Conservation (phyloP, 2,888 invertebrate species). For the Troides oblongomaculatus region DNA sequence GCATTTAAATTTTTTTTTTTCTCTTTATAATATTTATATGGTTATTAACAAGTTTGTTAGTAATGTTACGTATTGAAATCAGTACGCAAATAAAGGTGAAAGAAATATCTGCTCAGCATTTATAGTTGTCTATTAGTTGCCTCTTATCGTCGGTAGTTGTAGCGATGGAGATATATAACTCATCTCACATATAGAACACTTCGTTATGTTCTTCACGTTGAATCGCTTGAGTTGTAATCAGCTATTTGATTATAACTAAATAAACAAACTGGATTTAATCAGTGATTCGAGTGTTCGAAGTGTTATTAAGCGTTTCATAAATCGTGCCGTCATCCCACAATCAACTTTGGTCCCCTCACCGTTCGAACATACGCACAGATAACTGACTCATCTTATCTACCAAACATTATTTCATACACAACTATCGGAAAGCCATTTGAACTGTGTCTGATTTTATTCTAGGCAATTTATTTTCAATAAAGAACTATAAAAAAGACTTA, state of each 20-base stretch:
- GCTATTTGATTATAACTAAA: background rate
- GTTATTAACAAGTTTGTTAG: no score
- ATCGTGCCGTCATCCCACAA: slow-evolving; percentile 38
- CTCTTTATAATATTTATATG: no score
- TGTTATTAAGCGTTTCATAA: slow-evolving; percentile 9
- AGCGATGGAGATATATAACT: no score
- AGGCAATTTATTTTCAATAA: slow-evolving; percentile 81
- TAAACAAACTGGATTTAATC: background rate
- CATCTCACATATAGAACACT: no score
- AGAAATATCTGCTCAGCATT: no score
- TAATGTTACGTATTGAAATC: no score
- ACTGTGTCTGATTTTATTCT: slow-evolving; percentile 78
- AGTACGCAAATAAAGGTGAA: no score
- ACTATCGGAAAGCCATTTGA: slow-evolving; percentile 78
- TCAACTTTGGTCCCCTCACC: slow-evolving; percentile 38
- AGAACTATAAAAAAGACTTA: slow-evolving; percentile 80
- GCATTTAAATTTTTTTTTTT: background rate
- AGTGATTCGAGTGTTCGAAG: slow-evolving; percentile 1
- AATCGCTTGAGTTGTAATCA: background rate
- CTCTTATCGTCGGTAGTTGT: no score
- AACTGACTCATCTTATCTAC: slow-evolving; percentile 70
- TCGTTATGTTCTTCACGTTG: no score
- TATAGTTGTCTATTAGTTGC: no score
- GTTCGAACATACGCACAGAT: slow-evolving; percentile 59
- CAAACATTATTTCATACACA: slow-evolving; percentile 76